These are phyloP conservation scores for Trimorus sp. DNA, from an alignment of 2,888 invertebrate species.

Conservation along the genomic window DNA sequence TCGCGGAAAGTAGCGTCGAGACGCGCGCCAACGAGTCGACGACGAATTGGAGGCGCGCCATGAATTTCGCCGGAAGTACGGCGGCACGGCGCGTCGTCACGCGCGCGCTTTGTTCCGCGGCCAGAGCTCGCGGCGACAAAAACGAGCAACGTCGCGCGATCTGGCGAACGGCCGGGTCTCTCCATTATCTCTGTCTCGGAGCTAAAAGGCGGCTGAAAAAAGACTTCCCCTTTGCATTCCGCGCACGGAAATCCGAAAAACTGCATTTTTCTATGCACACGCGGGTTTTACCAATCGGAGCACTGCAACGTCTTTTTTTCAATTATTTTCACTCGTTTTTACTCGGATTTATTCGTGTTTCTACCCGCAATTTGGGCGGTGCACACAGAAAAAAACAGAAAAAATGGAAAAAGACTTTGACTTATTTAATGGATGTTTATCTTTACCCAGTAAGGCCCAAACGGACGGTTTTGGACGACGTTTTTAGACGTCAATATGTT, in stretches of 20 bases:
- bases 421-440: too few relatives aligned
- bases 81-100: slow-evolving; percentile 44
- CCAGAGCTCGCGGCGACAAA: slow-evolving; percentile 41
- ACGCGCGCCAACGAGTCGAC: slow-evolving; percentile 30
- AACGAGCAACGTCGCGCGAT: slow-evolving; percentile 41
- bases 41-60: slow-evolving; percentile 63
- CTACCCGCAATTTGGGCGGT: not conserved
- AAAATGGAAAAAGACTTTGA: too few relatives aligned
- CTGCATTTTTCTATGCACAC: slow-evolving; percentile 37
- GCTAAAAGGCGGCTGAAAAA: slow-evolving; percentile 44
- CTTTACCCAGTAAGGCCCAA: too few relatives aligned
- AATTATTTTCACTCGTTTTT: not conserved
- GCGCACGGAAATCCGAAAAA: slow-evolving; percentile 39
- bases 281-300: slow-evolving; percentile 4
- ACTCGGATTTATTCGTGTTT: not conserved
- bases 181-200: slow-evolving; percentile 44
- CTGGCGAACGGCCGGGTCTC: slow-evolving; percentile 51
- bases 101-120: slow-evolving; percentile 11
- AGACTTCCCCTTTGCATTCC: slow-evolving; percentile 51
- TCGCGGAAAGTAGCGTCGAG: too few relatives aligned
- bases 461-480: too few relatives aligned
- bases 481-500: too few relatives aligned
- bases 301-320: not conserved
- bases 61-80: slow-evolving; percentile 65
- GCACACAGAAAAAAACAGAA: too few relatives aligned